These are phyloP conservation scores for Tachuris rubrigastra DNA, from an alignment of 2,113 vertebrate genomes.

Conservation along the genomic window DNA sequence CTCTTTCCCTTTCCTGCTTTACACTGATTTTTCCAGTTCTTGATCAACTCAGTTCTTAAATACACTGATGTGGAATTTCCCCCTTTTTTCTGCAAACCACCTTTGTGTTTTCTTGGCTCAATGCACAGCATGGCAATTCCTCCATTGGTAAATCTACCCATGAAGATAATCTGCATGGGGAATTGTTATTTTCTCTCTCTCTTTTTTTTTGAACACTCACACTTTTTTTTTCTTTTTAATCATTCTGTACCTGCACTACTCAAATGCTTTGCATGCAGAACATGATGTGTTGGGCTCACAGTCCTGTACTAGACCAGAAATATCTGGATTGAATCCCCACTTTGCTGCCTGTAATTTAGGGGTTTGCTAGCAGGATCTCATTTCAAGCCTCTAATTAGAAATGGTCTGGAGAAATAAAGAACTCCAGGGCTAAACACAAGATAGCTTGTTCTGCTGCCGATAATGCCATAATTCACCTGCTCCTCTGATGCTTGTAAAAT, in stretches of 20 bases:
- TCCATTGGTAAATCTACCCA: not conserved
- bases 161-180: not conserved
- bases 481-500: slow-evolving; percentile 44
- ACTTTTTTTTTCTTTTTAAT: not conserved
- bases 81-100: not conserved
- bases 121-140: not conserved
- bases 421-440: not conserved
- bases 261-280: not conserved
- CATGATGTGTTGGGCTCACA: not conserved
- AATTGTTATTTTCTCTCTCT: not conserved
- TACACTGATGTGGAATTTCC: not conserved
- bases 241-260: not conserved
- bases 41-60: not conserved
- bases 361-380: not conserved
- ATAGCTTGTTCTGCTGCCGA: not conserved
- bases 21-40: not conserved
- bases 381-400: slow-evolving; percentile 58
- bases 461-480: slow-evolving; percentile 20
- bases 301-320: not conserved
- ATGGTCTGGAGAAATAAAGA: slow-evolving; percentile 26
- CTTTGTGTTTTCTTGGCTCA: not conserved
- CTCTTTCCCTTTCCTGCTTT: not conserved
- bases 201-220: not conserved
- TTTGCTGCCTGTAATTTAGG: slow-evolving; percentile 16
- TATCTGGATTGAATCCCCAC: not conserved